phyloP scores from a whole-genome alignment of 2,797 vertebrate species.

The Chiloscyllium punctatum region DNA sequence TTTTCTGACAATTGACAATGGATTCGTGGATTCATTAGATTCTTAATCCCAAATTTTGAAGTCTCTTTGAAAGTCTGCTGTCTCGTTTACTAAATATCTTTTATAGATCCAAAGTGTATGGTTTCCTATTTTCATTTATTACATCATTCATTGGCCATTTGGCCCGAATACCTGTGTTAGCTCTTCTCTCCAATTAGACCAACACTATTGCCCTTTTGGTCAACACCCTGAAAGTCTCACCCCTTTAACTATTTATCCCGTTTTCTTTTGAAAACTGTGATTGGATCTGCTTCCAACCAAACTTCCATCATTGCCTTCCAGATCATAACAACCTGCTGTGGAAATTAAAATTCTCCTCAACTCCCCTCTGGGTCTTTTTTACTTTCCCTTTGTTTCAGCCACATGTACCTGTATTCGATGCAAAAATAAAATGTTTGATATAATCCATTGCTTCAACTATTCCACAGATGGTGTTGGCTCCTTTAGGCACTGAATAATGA shows the following conservation, averaged over 20 bases:
- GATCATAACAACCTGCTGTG: too few species aligned
- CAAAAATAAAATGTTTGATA: conserved; percentile 5
- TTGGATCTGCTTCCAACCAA: neutral
- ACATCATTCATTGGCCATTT: neutral
- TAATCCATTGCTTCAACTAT: neutral
- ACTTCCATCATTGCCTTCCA: neutral
- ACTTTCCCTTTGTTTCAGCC: neutral
- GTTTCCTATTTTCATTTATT: neutral
- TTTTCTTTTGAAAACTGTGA: neutral
- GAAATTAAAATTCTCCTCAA: neutral
- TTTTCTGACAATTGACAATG: too few species aligned
- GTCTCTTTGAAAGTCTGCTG: neutral
- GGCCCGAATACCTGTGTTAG: neutral
- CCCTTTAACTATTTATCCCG: neutral
- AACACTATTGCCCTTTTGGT: too few species aligned
- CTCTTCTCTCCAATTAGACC: neutral
- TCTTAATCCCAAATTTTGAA: too few species aligned
- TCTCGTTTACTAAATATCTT: too few species aligned
- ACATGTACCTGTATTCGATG: neutral
- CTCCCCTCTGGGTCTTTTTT: neutral
- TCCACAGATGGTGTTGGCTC: conserved; percentile 16
- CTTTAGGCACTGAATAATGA: conserved; percentile 23
- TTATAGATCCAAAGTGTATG: neutral
- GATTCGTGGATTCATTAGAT: too few species aligned
- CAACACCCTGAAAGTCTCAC: too few species aligned